These are phyloP conservation scores for Caloenas nicobarica DNA, from an alignment of 2,113 vertebrate genomes.

Conservation along the genomic window DNA sequence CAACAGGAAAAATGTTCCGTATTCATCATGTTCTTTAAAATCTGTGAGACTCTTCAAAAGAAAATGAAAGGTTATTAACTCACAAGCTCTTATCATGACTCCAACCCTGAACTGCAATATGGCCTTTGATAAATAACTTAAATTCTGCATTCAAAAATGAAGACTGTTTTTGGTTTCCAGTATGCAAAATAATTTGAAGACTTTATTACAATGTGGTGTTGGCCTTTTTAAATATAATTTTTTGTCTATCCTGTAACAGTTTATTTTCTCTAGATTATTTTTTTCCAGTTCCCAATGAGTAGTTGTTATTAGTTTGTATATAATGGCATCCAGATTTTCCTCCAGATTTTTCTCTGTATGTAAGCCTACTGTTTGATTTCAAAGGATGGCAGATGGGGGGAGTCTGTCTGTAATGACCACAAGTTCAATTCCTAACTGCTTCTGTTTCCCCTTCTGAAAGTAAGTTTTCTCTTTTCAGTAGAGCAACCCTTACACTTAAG, in stretches of 20 bases:
- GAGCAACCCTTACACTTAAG: not conserved
- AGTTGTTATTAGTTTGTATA: not conserved
- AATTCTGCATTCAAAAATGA: not conserved
- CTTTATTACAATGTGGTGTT: not conserved
- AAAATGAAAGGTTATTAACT: not conserved
- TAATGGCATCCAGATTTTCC: not conserved
- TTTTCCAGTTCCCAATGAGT: not conserved
- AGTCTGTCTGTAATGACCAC: not conserved
- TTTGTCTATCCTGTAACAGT: not conserved
- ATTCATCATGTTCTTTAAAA: not conserved
- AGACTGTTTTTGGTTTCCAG: not conserved
- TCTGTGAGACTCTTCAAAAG: not conserved
- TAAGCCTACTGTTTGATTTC: not conserved
- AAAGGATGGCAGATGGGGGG: not conserved
- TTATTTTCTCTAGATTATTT: not conserved
- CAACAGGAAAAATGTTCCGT: not conserved
- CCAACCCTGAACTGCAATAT: not conserved
- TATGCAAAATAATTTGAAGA: not conserved
- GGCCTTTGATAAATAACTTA: not conserved
- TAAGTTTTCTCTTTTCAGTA: not conserved
- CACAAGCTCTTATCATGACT: not conserved
- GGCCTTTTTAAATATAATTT: not conserved
- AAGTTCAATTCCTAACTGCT: not conserved
- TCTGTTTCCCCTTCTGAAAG: not conserved
- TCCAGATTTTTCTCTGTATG: not conserved